Evolutionary conservation across 2,113 vertebrate species (phyloP).

Genomic region (Rhinogobius similis): DNA sequence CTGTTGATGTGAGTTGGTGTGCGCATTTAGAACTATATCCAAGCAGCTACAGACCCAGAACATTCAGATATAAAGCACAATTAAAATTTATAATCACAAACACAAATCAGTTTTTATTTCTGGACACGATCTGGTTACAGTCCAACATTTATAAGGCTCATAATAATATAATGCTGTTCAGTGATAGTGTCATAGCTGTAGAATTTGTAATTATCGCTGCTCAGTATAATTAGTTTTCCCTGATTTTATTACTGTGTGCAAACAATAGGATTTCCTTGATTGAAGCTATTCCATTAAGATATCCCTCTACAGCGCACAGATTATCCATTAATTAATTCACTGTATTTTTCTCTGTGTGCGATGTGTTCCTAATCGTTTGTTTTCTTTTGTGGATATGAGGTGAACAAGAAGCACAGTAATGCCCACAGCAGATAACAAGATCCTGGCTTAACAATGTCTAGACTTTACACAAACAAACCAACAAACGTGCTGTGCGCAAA

Average conservation of each 20-base stretch:
- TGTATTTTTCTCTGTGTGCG: neutral
- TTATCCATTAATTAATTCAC: slow-evolving; percentile 3
- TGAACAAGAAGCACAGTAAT: slow-evolving; percentile 11
- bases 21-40: neutral
- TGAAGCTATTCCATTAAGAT: neutral
- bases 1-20: too few relatives aligned
- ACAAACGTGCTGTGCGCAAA: neutral
- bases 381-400: neutral
- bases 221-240: slow-evolving; percentile 3
- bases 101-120: neutral
- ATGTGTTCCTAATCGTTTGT: slow-evolving; percentile 4
- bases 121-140: neutral
- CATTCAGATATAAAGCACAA: neutral
- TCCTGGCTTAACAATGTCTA: slow-evolving; percentile 18
- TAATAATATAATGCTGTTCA: neutral
- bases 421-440: slow-evolving; percentile 5
- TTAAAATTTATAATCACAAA: neutral
- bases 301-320: neutral
- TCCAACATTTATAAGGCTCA: neutral
- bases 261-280: slow-evolving; percentile 8
- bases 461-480: slow-evolving; percentile 21
- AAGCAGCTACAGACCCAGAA: neutral
- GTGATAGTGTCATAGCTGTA: neutral
- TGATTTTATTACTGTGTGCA: slow-evolving; percentile 5
- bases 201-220: slow-evolving; percentile 8